Evolutionary conservation across 2,797 vertebrate species (phyloP), one percentile per base, ranked within the genome.

Genomic region (Sebastes iracundus): DNA sequence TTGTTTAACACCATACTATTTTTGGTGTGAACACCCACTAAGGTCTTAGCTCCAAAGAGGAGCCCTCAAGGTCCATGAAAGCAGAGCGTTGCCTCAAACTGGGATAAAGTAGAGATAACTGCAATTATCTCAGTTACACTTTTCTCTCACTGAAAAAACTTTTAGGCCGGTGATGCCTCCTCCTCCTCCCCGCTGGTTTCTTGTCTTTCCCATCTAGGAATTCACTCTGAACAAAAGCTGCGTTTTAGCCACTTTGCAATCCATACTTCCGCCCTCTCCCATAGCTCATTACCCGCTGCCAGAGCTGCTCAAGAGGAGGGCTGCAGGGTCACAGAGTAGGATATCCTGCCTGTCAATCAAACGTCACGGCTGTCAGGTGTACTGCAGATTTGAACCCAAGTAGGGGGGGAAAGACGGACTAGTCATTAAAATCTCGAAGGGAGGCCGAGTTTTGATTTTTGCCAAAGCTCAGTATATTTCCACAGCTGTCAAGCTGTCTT

Each of bases 321-420:
- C 88, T 85, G 30, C 62, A n/a, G 90, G 93, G 93, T 95, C 91
- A 86, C 72, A 72, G 89, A 85, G 85, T 82, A 90, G 93, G 93
- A 96, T 92, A 93, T 95, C 91, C 92, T 93, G 85, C 84, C 91
- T 95, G 95, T 94, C 95, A 90, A 80, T 96, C 94, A 95, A 90
- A 91, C 18, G 75, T 90, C 93, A 91, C 76, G 73, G 77, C 83
- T 91, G 92, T 91, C 93, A 93, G 88, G 75, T 88, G 78, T 81
- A 88, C 87, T 72, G 70, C 67, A 23, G 75, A 88, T 80, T 86
- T 85, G 84, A 88, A 76, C 81, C 69, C 70, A 75, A 85, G 87
- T 61, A 38, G 77, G 38, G 67, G 53, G 55, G 53, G 23, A 70
- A 75, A 86, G 82, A 70, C 81, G 84, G 79, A 79, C 89, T 88